Percentiles rank a stretch among this genome's conserved stretches.
Evolutionary conservation across 53 echinoderm and acorn worm genomes (phyloP).

Genomic region (Temnopleurus reevesii): DNA sequence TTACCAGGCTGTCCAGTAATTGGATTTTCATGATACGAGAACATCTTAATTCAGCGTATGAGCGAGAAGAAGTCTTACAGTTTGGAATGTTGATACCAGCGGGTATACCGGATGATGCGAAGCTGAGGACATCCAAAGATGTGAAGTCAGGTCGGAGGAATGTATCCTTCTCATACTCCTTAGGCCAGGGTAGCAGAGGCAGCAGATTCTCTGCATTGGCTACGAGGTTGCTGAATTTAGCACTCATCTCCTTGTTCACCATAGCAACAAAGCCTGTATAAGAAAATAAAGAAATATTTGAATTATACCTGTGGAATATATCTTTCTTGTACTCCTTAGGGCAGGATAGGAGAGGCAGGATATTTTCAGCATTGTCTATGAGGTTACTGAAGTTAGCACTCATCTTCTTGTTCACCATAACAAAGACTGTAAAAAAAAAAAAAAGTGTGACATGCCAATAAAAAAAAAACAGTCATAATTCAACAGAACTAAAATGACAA

Average conservation of each 20-base stretch:
- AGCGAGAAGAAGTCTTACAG: no score
- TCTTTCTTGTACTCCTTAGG: conserved; percentile 92
- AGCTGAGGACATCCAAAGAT: conserved; percentile 88
- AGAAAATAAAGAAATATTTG: no score
- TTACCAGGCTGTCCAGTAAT: no score
- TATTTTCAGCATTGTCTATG: conserved; percentile 81
- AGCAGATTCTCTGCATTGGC: conserved; percentile 85
- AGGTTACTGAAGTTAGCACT: conserved; percentile 89
- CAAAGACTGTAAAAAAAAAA: conserved; percentile 76
- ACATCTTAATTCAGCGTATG: no score
- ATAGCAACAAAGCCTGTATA: conserved; percentile 92
- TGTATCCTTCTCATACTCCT: conserved; percentile 87
- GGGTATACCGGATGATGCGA: conserved; percentile 95
- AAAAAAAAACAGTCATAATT: no score
- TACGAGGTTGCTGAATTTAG: conserved; percentile 84
- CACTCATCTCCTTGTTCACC: conserved; percentile 98
- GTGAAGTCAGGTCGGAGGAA: conserved; percentile 97
- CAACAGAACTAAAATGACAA: no score
- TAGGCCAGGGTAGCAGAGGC: conserved; percentile 88
- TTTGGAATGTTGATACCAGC: conserved; percentile 99
- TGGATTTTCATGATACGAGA: no score
- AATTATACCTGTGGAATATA: conserved; percentile 76
- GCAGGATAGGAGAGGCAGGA: conserved; percentile 88
- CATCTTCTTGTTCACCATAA: conserved; percentile 98
- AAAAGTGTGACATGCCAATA: no score